Evolutionary conservation across 2,888 invertebrate species (phyloP), one percentile per base, ranked within the genome.

Genomic region (Strigamia maritima): DNA sequence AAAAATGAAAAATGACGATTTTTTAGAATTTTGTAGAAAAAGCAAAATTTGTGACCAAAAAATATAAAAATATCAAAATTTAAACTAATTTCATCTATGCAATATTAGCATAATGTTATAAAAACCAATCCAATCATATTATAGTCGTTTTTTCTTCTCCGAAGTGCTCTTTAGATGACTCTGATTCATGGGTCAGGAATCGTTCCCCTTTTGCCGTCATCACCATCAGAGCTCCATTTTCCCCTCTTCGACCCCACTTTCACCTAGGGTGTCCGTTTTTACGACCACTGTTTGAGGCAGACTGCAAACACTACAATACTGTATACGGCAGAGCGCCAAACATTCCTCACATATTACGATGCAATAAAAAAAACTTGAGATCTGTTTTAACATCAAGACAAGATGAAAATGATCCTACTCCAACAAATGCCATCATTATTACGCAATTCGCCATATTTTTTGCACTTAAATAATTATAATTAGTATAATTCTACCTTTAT

Each of bases 141-240:
- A 19, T n/a, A 6, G 19, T n/a, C 8, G 2, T 49, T 54, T 54
- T 19, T 19, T 54, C 22, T 19, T 19, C n/a, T 54, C 19, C 44
- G 16, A 44, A 44, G 12, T 44, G 44, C 44, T 44, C n/a, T 54
- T 54, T 19, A 6, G n/a, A 8, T 54, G 54, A 16, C 2, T 70
- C 70, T 70, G 70, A 70, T 26, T 70, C 70, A 70, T 28, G 70
- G 70, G 26, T 70, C 70, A 70, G 28, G 26, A 70, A 70, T 54
- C 54, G 28, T 26, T 70, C 70, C 8, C 26, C 70, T 70, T 12
- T 28, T 6, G 28, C 70, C n/a, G 24, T 70, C 70, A 70, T 70
- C 70, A 28, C 70, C 70, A 70, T 70, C 70, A 70, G 28, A 28
- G 70, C 70, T 26, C 24, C 70, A 70, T 70, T 70, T n/a, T 70